A percentile compares a stretch with the other conserved stretches of the same genome.
Conservation (phyloP, 2,113 vertebrate genomes). For the Pristiophorus japonicus region DNA sequence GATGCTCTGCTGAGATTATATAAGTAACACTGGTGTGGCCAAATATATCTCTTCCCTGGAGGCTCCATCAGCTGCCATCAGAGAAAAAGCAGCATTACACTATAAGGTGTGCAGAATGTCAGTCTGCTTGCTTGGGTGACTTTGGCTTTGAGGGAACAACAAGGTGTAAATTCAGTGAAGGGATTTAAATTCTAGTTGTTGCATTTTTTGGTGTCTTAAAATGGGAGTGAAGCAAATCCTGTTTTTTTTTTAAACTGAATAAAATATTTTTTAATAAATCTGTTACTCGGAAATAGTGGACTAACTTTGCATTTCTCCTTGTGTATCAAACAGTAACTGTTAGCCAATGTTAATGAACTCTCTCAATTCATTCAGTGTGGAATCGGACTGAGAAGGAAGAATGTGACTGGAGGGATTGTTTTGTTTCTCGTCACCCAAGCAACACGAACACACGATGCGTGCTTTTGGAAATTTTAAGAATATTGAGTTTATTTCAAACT, state of each 20-base stretch:
- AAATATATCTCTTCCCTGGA: neutral
- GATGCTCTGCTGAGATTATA: neutral
- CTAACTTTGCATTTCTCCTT: neutral
- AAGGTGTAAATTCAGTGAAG: neutral
- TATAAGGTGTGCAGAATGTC: no score
- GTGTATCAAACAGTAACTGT: conserved; percentile 19
- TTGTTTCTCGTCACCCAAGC: neutral
- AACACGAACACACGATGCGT: neutral
- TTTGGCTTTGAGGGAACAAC: neutral
- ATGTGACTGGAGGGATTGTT: neutral
- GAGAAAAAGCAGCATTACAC: neutral
- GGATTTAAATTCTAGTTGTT: neutral
- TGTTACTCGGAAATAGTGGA: neutral
- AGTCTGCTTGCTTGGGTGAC: neutral
- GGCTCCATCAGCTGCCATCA: neutral
- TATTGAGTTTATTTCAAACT: neutral
- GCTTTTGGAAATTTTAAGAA: conserved; percentile 20
- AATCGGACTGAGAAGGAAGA: neutral
- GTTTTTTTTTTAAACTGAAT: neutral
- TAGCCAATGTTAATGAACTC: neutral
- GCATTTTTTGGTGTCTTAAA: conserved; percentile 17
- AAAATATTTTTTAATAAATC: conserved; percentile 29
- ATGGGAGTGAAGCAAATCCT: neutral
- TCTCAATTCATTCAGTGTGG: conserved; percentile 12
- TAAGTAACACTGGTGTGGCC: neutral